These are phyloP conservation scores for Leistus spinibarbis DNA, from an alignment of 2,888 invertebrate species.

Conservation along the genomic window DNA sequence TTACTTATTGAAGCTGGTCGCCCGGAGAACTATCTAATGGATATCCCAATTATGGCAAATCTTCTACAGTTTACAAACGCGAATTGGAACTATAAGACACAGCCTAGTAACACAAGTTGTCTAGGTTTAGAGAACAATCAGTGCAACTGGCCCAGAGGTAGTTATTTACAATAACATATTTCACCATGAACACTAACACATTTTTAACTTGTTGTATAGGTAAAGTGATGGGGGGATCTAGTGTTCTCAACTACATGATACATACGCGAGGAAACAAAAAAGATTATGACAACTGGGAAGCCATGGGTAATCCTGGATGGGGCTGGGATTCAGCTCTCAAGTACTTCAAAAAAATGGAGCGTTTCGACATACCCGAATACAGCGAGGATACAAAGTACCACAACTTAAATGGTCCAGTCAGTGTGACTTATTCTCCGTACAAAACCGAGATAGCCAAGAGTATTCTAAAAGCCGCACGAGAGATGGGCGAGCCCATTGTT, in stretches of 20 bases:
- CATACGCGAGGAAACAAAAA: constrained; percentile 86
- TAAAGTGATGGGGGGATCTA: constrained; percentile 84
- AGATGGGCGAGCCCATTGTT: constrained; percentile 66
- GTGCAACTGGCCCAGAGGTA: constrained; percentile 74
- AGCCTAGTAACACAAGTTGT: constrained; percentile 74
- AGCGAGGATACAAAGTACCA: constrained; percentile 60
- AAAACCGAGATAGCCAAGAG: constrained; percentile 65
- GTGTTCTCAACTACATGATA: constrained; percentile 88
- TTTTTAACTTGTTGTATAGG: constrained; percentile 62
- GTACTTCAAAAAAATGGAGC: constrained; percentile 83
- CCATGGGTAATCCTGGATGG: constrained; percentile 70
- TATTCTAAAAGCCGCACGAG: constrained; percentile 67
- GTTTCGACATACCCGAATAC: constrained; percentile 83
- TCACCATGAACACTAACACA: neutral
- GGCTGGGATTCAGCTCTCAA: constrained; percentile 78
- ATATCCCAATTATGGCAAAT: constrained; percentile 74
- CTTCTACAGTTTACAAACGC: constrained; percentile 73
- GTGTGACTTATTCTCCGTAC: constrained; percentile 63
- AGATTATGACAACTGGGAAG: constrained; percentile 88
- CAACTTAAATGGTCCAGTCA: constrained; percentile 62
- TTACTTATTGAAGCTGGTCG: constrained; percentile 43
- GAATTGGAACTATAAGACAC: constrained; percentile 83
- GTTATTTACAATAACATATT: constrained; percentile 49
- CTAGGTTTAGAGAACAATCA: constrained; percentile 75
- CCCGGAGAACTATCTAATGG: constrained; percentile 73